Evolutionary conservation across 2,888 invertebrate species (phyloP).

Genomic region (Melieria picta): DNA sequence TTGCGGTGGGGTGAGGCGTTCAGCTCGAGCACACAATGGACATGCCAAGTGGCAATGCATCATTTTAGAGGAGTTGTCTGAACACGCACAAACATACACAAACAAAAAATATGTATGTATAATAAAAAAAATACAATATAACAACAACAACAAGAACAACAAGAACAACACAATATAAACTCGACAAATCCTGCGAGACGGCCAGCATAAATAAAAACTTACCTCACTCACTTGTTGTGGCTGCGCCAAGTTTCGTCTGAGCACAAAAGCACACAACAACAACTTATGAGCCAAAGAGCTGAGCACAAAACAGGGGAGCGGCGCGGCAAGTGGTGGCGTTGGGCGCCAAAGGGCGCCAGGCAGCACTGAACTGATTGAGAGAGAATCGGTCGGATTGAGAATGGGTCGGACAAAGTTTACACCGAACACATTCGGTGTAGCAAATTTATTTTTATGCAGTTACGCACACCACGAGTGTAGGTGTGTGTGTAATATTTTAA

Average conservation of each 20-base stretch:
- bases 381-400: no score
- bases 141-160: background rate
- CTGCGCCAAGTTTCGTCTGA: background rate
- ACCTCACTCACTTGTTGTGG: background rate
- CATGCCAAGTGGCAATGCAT: conserved; percentile 14
- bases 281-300: background rate
- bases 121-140: background rate
- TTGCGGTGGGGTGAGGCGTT: no score
- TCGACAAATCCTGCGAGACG: background rate
- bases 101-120: background rate
- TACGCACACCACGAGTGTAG: no score
- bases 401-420: no score
- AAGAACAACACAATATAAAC: no score
- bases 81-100: background rate
- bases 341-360: no score
- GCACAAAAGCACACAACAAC: background rate
- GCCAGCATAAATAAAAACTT: background rate
- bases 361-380: no score
- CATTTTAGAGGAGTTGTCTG: conserved; percentile 14
- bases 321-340: no score
- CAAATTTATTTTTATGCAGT: no score
- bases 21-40: background rate
- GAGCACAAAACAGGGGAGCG: no score
- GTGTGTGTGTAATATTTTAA: no score
- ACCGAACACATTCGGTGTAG: no score